phyloP scores from a whole-genome alignment of 1,140 invertebrate species.

The Dendrolimus punctatus region DNA sequence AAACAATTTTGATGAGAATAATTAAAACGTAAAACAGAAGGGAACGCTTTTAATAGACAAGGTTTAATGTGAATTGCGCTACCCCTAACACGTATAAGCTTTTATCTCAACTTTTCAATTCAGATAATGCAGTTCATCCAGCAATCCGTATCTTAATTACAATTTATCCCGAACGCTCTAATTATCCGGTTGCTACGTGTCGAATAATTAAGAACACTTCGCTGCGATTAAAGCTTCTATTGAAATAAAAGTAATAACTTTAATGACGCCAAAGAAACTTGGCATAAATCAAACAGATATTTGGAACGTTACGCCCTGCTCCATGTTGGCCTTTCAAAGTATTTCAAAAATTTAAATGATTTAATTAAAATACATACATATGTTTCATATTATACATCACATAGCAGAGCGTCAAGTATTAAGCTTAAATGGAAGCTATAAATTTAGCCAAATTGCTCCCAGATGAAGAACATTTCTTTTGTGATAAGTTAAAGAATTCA shows the following conservation, averaged over 20 bases:
- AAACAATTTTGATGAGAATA: background rate
- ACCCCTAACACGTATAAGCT: conserved; percentile 5
- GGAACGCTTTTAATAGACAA: too few relatives aligned
- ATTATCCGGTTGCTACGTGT: conserved; percentile 18
- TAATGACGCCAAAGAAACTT: conserved; percentile 2
- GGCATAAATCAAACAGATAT: too few relatives aligned
- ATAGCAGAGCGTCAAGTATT: too few relatives aligned
- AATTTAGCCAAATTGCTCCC: too few relatives aligned
- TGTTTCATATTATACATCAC: too few relatives aligned
- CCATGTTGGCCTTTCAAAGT: too few relatives aligned
- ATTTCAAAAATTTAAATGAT: too few relatives aligned
- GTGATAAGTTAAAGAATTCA: too few relatives aligned
- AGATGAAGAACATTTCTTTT: too few relatives aligned
- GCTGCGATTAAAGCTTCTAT: conserved; percentile 12
- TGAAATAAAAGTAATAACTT: conserved; percentile 10
- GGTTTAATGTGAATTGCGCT: background rate
- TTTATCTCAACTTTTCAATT: conserved; percentile 11
- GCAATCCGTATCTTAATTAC: conserved; percentile 17
- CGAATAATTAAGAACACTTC: conserved; percentile 15
- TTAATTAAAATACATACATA: too few relatives aligned
- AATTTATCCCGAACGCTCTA: conserved; percentile 13
- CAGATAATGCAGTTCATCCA: conserved; percentile 6
- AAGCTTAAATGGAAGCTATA: too few relatives aligned
- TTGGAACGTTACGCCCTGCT: too few relatives aligned
- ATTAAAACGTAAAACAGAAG: conserved; percentile 1